Conservation (phyloP, 2,797 vertebrate genomes). For the Octomys mimax region DNA sequence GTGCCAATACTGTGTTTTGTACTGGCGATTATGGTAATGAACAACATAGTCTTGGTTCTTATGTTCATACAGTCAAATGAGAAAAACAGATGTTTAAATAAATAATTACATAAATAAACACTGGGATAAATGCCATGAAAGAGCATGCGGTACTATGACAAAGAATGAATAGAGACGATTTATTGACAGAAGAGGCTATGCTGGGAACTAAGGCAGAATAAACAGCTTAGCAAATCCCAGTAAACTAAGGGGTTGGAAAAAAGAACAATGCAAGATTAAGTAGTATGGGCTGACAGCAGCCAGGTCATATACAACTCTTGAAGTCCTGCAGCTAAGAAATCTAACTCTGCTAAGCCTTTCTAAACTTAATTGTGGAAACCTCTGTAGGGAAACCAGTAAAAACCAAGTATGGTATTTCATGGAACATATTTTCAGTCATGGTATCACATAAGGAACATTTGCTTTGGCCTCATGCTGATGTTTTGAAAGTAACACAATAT, state of each 20-base stretch:
- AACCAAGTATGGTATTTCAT: neutral
- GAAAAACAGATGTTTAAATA: neutral
- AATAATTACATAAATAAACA: constrained; percentile 51
- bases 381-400: neutral
- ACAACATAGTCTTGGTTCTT: neutral
- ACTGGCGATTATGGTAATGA: neutral
- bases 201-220: neutral
- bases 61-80: constrained; percentile 31
- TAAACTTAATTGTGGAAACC: neutral
- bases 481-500: constrained; percentile 3
- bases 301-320: neutral
- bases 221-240: neutral
- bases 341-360: neutral
- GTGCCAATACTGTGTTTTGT: neutral
- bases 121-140: constrained; percentile 17
- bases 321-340: neutral
- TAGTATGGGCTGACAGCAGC: neutral
- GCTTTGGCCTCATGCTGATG: neutral
- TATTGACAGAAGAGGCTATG: neutral
- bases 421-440: constrained; percentile 1
- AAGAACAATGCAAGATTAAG: neutral
- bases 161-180: neutral
- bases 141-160: neutral
- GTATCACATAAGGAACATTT: neutral
- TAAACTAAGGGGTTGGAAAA: neutral